phyloP scores from a whole-genome alignment of 64 coral and sea anemone species.

The Actinia equina region DNA sequence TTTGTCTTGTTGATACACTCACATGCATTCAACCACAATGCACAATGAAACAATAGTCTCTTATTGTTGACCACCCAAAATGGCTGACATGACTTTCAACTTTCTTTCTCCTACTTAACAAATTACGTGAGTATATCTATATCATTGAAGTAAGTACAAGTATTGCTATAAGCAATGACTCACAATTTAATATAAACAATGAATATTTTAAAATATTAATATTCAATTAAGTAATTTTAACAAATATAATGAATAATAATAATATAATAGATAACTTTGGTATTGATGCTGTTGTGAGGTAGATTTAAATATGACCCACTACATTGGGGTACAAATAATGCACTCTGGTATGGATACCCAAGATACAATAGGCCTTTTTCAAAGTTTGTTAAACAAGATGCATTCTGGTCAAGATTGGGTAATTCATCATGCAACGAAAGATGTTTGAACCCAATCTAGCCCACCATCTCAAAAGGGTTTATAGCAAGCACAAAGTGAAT shows the following conservation, averaged over 20 bases:
- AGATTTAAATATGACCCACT: background rate
- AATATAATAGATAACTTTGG: background rate
- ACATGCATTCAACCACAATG: too few species aligned
- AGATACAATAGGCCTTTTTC: too few species aligned
- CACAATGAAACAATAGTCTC: too few species aligned
- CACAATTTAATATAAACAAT: constrained; percentile 14
- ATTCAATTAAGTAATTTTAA: background rate
- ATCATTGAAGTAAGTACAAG: background rate
- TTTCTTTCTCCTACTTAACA: background rate
- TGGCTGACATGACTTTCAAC: too few species aligned
- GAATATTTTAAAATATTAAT: background rate
- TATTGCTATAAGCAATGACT: constrained; percentile 3
- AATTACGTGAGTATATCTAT: background rate
- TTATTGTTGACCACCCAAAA: too few species aligned
- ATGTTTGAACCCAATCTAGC: too few species aligned
- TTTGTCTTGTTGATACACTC: too few species aligned
- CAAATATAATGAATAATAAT: background rate
- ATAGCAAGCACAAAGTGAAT: too few species aligned
- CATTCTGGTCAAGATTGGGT: too few species aligned
- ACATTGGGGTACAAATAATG: background rate
- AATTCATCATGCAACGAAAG: too few species aligned
- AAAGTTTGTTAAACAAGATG: too few species aligned
- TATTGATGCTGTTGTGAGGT: background rate
- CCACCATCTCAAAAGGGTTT: too few species aligned
- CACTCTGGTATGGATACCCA: background rate